Conservation (phyloP, 2,797 vertebrate genomes). For the Enteromius unitaeniatus region DNA sequence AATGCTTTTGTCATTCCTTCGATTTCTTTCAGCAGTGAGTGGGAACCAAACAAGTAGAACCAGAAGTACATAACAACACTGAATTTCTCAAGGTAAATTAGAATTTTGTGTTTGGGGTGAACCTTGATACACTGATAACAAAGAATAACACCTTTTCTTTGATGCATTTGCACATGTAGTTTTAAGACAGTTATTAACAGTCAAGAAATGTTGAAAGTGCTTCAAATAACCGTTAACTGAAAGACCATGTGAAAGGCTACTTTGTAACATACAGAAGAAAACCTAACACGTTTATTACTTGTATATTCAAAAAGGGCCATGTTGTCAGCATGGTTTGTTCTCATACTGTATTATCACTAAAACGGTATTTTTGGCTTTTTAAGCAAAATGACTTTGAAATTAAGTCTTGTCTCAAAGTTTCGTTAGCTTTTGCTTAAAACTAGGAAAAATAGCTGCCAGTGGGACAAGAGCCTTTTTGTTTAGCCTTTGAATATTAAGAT, state of each 20-base stretch:
- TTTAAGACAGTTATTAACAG: background rate
- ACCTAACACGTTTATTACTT: background rate
- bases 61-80: slow-evolving; percentile 60
- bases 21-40: slow-evolving; percentile 66
- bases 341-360: slow-evolving; percentile 57
- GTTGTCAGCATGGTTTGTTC: background rate
- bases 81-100: slow-evolving; percentile 63
- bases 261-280: background rate
- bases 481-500: background rate
- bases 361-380: background rate
- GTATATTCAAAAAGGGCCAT: background rate
- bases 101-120: background rate
- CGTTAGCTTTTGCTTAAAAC: background rate
- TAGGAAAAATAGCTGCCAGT: background rate
- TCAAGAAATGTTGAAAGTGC: background rate
- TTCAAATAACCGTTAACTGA: background rate
- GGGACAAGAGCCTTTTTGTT: background rate
- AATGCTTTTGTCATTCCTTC: slow-evolving; percentile 77
- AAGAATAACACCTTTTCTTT: background rate
- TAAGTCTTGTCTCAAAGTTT: background rate
- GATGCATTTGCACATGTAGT: background rate
- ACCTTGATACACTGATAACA: no score
- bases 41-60: slow-evolving; percentile 63
- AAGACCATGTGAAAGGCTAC: background rate
- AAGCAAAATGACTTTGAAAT: background rate